Evolutionary conservation across 2,113 vertebrate genomes (phyloP), one percentile per base, ranked within the genome.

Genomic region (Nycticorax nycticorax): DNA sequence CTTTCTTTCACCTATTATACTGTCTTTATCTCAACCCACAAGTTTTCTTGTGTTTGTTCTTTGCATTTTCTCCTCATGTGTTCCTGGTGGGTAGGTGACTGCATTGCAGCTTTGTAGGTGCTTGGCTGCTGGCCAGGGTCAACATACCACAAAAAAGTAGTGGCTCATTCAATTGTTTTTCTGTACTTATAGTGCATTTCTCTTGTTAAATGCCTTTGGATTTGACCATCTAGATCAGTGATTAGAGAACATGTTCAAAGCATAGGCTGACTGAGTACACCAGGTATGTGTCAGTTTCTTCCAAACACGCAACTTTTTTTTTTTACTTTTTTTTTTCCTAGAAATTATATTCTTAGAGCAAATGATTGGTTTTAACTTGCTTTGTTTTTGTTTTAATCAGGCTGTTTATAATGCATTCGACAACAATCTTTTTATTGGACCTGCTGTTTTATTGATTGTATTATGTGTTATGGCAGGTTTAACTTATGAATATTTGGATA

Each of bases 51-150:
- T 9, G 5, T 68, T 73, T 85, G 3, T 63, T 90, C 55, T 90
- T 35, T 0, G 0, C 17, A 37, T 47, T 85, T 91, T 48, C 66
- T 71, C 14, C 24, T 64, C 0, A 0, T 47, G 12, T 47, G 19
- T 83, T 72, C 53, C 41, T 57, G 16, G 35, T 6, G 35, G 23
- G 4, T 5, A 7, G 3, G 7, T 26, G 30, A 69, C 32, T 66
- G 12, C 27, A 30, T 50, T 27, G 33, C 14, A 47, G 21, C 23
- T 75, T 69, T 55, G 19, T 43, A 24, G 23, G 5, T 62, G 39
- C 4, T 79, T 67, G 18, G 37, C 30, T 60, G 39, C 47, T 62
- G 47, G 39, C 27, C 59, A 32, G 23, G 37, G 10, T 64, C 27
- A 73, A 30, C 19, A 53, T 17, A 39, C 9, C 28, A 48, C n/a